phyloP scores from a whole-genome alignment of 1,140 invertebrate species.

The Drosophila rhopaloa region DNA sequence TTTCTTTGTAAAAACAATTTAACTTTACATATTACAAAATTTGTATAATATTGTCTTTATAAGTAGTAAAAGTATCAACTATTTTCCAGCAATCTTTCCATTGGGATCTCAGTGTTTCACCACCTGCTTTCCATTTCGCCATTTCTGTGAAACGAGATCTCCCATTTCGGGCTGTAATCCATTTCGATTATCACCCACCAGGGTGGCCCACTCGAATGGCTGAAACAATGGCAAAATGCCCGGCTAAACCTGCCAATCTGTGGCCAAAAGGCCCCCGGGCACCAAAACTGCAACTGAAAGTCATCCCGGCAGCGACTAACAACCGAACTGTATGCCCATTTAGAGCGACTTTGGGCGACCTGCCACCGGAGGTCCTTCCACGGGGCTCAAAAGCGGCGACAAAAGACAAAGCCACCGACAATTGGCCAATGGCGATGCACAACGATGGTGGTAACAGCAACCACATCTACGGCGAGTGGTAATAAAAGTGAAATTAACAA shows the following conservation, averaged over 20 bases:
- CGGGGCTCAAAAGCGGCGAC: conserved; percentile 29
- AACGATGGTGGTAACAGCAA: conserved; percentile 20
- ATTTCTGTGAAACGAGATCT: background rate
- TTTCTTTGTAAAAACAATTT: no score
- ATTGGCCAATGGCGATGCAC: conserved; percentile 55
- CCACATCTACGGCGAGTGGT: conserved; percentile 29
- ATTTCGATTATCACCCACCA: conserved; percentile 29
- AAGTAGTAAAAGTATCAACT: no score
- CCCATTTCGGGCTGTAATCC: conserved; percentile 19
- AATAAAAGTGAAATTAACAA: conserved; percentile 84
- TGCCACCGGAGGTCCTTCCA: conserved; percentile 22
- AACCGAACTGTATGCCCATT: conserved; percentile 51
- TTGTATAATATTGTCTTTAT: no score
- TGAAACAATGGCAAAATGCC: conserved; percentile 37
- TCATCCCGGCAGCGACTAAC: conserved; percentile 23
- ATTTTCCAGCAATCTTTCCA: background rate
- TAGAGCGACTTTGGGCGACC: conserved; percentile 35
- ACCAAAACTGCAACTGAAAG: conserved; percentile 41
- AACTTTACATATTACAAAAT: no score
- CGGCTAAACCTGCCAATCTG: conserved; percentile 26
- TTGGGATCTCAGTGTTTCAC: background rate
- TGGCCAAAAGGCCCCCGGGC: conserved; percentile 12
- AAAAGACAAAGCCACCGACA: conserved; percentile 57
- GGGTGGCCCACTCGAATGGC: conserved; percentile 14
- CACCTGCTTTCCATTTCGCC: conserved; percentile 9